Conservation (phyloP, 2,113 vertebrate species). For the Microtus pennsylvanicus region DNA sequence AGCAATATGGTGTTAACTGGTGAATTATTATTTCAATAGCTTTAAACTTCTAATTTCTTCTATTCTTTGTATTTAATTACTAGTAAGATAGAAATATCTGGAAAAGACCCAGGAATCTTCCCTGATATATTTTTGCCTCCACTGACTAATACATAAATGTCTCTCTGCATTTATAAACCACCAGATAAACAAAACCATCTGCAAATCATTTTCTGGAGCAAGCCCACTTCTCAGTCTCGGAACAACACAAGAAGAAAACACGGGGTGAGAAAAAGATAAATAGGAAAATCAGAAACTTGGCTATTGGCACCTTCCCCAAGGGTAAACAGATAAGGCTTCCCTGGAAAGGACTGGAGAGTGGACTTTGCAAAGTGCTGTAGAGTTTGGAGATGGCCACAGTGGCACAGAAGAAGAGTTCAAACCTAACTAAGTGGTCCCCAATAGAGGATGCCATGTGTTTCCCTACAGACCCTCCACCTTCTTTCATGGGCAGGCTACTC, state of each 20-base stretch:
- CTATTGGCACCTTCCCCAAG: neutral
- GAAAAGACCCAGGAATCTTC: neutral
- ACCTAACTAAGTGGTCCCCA: neutral
- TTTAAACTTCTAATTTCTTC: constrained; percentile 7
- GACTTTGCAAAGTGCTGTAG: too few relatives aligned
- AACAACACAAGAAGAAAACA: constrained; percentile 42
- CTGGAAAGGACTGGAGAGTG: neutral
- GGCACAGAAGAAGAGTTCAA: neutral
- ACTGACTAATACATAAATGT: constrained; percentile 9
- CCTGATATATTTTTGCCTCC: constrained; percentile 36
- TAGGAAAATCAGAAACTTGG: neutral
- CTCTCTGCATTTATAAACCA: constrained; percentile 33
- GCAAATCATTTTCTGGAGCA: constrained; percentile 27
- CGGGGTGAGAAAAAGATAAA: neutral
- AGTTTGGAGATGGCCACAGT: neutral
- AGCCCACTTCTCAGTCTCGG: constrained; percentile 20
- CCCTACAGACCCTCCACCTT: neutral
- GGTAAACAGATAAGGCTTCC: neutral
- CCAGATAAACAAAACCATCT: constrained; percentile 67
- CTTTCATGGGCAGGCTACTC: neutral
- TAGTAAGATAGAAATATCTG: constrained; percentile 3
- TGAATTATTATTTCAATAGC: neutral
- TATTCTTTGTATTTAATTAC: constrained; percentile 9
- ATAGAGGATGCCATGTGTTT: too few relatives aligned
- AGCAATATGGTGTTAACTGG: neutral